These are phyloP conservation scores for Smithornis capensis DNA, from an alignment of 2,113 vertebrate species.

Conservation along the genomic window DNA sequence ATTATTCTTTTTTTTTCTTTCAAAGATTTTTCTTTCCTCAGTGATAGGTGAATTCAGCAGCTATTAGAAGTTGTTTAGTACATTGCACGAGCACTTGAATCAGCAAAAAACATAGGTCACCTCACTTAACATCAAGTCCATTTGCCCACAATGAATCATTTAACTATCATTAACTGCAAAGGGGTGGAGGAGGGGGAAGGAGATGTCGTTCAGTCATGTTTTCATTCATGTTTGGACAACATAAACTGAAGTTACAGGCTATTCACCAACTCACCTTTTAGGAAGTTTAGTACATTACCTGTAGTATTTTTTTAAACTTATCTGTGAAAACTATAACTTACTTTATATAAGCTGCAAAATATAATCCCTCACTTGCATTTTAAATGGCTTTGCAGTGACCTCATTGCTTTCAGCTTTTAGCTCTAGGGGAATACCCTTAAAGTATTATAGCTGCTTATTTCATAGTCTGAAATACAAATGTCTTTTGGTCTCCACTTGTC, in stretches of 20 bases:
- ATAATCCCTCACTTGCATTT: neutral
- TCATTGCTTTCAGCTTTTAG: neutral
- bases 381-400: neutral
- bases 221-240: neutral
- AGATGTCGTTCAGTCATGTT: too few relatives aligned
- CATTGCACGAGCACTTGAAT: neutral
- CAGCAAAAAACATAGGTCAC: neutral
- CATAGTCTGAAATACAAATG: neutral
- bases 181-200: accelerated
- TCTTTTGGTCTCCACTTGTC: neutral
- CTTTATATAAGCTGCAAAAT: neutral
- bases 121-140: neutral
- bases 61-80: neutral
- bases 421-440: neutral
- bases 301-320: neutral
- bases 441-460: neutral
- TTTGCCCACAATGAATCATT: neutral
- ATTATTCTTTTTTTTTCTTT: neutral
- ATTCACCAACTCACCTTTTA: neutral
- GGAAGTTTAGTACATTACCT: neutral
- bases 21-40: neutral
- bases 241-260: neutral
- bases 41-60: neutral
- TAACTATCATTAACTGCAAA: neutral
- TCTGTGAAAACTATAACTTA: neutral